Evolutionary conservation across 1,140 invertebrate species (phyloP).

Genomic region (Tigriopus japonicus): DNA sequence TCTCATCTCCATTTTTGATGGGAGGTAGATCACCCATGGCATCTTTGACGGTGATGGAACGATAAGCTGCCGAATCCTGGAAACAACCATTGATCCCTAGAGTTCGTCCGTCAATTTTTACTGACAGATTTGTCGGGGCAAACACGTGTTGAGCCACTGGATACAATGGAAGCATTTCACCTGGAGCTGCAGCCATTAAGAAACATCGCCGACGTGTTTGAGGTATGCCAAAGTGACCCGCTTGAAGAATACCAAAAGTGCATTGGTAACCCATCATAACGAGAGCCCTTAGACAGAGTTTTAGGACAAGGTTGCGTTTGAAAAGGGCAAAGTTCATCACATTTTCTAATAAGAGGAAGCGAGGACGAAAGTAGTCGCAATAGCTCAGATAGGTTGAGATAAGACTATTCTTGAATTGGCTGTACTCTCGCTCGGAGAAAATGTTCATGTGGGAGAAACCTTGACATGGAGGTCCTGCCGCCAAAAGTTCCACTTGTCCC

Average conservation of each 20-base stretch:
- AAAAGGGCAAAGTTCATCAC: constrained; percentile 66
- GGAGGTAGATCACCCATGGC: constrained; percentile 60
- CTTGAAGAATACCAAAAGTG: constrained; percentile 54
- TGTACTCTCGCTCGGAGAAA: constrained; percentile 29
- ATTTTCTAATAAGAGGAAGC: constrained; percentile 68
- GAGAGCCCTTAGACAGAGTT: constrained; percentile 53
- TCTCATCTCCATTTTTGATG: constrained; percentile 49
- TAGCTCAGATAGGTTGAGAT: constrained; percentile 48
- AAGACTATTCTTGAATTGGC: constrained; percentile 59
- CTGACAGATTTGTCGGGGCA: constrained; percentile 42
- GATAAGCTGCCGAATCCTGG: constrained; percentile 38
- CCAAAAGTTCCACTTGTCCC: constrained; percentile 62
- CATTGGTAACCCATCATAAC: constrained; percentile 73
- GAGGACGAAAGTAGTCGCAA: constrained; percentile 33
- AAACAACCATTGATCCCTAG: constrained; percentile 15
- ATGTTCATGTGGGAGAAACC: constrained; percentile 76
- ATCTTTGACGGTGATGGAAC: constrained; percentile 55
- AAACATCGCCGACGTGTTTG: constrained; percentile 58
- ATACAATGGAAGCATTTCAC: constrained; percentile 49
- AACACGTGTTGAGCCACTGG: constrained; percentile 66
- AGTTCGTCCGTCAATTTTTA: constrained; percentile 50
- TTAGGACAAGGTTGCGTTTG: constrained; percentile 58
- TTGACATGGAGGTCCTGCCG: constrained; percentile 53
- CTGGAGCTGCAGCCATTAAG: constrained; percentile 62
- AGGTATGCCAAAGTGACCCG: constrained; percentile 65